Base-by-base conservation (phyloP, 1,140 invertebrate species). In the Anadara kagoshimensis region DNA sequence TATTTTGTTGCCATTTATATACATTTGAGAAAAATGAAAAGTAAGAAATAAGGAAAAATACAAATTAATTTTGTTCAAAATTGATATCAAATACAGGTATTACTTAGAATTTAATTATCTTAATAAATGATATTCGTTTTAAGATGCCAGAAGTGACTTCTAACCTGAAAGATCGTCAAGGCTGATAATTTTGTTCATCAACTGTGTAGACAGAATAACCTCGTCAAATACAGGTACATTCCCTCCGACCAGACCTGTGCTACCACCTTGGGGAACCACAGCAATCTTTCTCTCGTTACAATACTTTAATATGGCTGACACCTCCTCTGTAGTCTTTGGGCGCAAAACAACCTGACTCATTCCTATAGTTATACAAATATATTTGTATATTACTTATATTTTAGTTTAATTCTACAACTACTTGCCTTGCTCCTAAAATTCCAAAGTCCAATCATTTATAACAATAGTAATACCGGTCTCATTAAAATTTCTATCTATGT, bases 181-280 rank as follows among this genome's bases (percentile, higher is more conserved):
- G 62, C 92, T 92, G n/a, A 96, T 92, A 68, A 99, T 93, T 84
- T 94, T 91, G 87, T 99, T 97, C 93, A 99, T 95, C 4, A 95
- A 91, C 51, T 91, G 91, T 75, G 95, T 94, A 8, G 94, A 97
- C 0, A 99, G 73, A 18, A 99, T 92, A 67, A 99, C 93, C 92
- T 99, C 98, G 91, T 99, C 98, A 90, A 97, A 98, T 18, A 99
- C 95, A 1, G 98, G 98, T 12, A 97, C 95, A 79, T 94, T 94
- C 0, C 97, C 97, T 45, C 95, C 96, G 11, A 97, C 96, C 0
- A 98, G 89, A 1, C 98, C 96, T 26, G 89, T 90, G 76, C 90
- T 90, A 14, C 89, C 89, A 53, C 90, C 97, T 62, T 77, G 97
- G 0, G 97, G 96, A 85, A 95, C 96, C 8, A 99, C 93, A 1